Evolutionary conservation across 2,113 vertebrate genomes (phyloP).

Genomic region (Archilochus colubris): DNA sequence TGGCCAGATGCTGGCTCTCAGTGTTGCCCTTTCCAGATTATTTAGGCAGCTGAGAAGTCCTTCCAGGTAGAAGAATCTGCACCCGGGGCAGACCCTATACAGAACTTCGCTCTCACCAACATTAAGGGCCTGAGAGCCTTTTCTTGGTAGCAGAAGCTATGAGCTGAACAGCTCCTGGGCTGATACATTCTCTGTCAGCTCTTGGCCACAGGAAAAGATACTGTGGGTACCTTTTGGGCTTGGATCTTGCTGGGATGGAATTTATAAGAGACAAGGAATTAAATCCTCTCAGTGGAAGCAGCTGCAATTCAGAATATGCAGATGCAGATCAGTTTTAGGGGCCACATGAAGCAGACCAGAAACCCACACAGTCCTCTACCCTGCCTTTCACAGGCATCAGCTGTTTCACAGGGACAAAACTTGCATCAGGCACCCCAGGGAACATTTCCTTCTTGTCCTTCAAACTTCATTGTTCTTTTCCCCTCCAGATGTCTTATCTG

Average conservation of each 20-base stretch:
- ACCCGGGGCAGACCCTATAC: background rate
- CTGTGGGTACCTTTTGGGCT: background rate
- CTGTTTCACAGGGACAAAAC: background rate
- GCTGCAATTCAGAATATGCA: background rate
- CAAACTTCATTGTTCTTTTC: background rate
- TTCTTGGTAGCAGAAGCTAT: background rate
- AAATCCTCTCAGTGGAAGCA: background rate
- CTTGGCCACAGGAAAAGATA: background rate
- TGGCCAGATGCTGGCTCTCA: background rate
- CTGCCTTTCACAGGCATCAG: background rate
- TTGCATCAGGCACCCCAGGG: background rate
- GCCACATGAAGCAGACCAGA: background rate
- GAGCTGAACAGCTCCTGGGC: background rate
- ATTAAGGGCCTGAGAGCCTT: background rate
- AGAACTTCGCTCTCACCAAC: background rate
- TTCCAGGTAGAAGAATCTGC: background rate
- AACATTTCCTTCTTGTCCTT: conserved; percentile 13
- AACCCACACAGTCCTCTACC: background rate
- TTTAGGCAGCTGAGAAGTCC: background rate
- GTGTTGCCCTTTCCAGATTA: background rate
- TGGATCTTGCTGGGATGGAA: background rate
- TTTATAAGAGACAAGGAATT: background rate
- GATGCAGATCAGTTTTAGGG: background rate
- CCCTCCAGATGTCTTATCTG: background rate
- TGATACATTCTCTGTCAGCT: background rate